Evolutionary conservation across 2,888 invertebrate genomes (phyloP).

Genomic region (Anticlea derivata): DNA sequence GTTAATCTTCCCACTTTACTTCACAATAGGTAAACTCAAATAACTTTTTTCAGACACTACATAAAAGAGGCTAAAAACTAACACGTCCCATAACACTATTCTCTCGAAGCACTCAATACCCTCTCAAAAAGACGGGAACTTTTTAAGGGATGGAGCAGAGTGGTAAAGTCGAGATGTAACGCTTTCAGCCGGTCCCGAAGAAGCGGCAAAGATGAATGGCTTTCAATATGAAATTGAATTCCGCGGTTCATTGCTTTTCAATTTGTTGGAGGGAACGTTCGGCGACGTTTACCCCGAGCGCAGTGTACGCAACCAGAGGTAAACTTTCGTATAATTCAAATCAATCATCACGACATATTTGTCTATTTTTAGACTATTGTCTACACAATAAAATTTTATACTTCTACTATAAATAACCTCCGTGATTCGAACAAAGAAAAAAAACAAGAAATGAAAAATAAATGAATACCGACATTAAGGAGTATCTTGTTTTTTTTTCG

Average conservation of each 20-base stretch:
- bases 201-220: slow-evolving; percentile 84
- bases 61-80: neutral
- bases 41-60: neutral
- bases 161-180: slow-evolving; percentile 78
- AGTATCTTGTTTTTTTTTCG: no score
- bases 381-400: no score
- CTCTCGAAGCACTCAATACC: slow-evolving; percentile 40
- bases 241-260: slow-evolving; percentile 87
- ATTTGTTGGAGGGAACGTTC: slow-evolving; percentile 81
- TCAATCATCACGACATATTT: no score
- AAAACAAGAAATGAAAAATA: no score
- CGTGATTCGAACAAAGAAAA: no score
- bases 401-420: no score
- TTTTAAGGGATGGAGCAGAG: slow-evolving; percentile 70
- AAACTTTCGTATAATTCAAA: neutral
- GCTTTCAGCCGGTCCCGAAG: slow-evolving; percentile 75
- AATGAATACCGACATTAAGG: no score
- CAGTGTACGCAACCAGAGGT: slow-evolving; percentile 11
- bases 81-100: slow-evolving; percentile 16
- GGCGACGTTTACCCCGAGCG: slow-evolving; percentile 61
- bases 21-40: no score
- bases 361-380: no score
- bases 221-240: slow-evolving; percentile 88
- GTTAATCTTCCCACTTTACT: no score
- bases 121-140: slow-evolving; percentile 59